Evolutionary conservation across 2,113 vertebrate species (phyloP).

Genomic region (Protobothrops flavoviridis): DNA sequence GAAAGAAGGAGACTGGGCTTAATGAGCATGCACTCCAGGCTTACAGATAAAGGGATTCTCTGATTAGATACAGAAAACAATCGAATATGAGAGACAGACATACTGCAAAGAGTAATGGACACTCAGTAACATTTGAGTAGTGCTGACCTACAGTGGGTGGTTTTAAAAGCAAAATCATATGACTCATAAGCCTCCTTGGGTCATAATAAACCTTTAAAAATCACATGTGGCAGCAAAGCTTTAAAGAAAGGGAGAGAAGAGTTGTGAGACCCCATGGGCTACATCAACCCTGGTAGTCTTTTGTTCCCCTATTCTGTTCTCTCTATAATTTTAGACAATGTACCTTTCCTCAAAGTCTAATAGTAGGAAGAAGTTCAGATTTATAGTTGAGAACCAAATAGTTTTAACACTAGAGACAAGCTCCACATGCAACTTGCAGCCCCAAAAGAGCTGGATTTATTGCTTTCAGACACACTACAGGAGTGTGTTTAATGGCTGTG

Average conservation of each 20-base stretch:
- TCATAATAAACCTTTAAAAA: background rate
- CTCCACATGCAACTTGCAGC: background rate
- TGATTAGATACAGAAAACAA: slow-evolving; percentile 9
- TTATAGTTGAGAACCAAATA: background rate
- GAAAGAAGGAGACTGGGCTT: slow-evolving; percentile 8
- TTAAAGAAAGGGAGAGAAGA: background rate
- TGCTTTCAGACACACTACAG: background rate
- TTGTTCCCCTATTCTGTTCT: background rate
- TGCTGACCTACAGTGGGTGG: background rate
- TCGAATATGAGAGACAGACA: rapidly evolving
- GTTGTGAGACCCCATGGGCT: background rate
- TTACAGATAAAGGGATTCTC: background rate
- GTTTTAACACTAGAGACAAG: background rate
- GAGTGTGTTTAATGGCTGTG: background rate
- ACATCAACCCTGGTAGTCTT: background rate
- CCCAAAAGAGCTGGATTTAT: background rate
- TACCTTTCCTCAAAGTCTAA: background rate
- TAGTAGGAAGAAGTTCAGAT: background rate
- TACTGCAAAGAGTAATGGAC: rapidly evolving
- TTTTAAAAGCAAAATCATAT: background rate
- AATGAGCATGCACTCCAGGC: background rate
- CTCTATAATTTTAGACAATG: background rate
- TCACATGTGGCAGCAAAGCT: background rate
- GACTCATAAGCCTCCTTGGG: background rate
- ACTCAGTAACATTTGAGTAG: background rate